Base-by-base conservation (phyloP, 2,888 invertebrate species). In the Chrysolina americana region DNA sequence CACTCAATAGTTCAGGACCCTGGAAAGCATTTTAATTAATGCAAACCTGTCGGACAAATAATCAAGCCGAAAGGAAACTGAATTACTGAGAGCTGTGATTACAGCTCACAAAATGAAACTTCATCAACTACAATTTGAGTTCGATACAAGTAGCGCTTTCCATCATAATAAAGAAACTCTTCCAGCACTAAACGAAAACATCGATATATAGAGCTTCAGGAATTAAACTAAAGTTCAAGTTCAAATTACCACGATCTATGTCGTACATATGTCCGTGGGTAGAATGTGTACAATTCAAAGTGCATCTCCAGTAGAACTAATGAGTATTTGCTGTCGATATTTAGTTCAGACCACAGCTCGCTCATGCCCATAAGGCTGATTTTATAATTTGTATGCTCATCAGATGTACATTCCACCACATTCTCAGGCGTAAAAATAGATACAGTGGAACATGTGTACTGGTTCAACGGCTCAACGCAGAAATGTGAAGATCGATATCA, bases 311-410 rank as follows among this genome's bases (percentile, higher is more conserved):
- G 59, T 59, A 28, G n/a, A 59, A 59, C 23, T 59, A 59, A 59
- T 59, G 28, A 59, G 59, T 59, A 28, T 59, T 64, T 36, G 64
- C 44, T 65, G 59, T 71, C 71, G 56, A 68, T 72, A 68, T 72
- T 63, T 50, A 56, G 65, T 23, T 50, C 71, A 50, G 50, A 23
- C 72, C 68, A 41, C 72, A 68, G 53, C 41, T 72, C 72, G 47
- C 63, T 72, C 68, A 23, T 63, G 62, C 63, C 72, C 72, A 64
- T 72, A 68, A 64, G 47, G 63, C 63, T 53, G 48, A 53, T 72
- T 72, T 72, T 68, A 72, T 72, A 72, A 68, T 72, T 63, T 72
- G 72, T 62, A 23, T 72, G 64, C 62, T 72, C 72, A 53, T 68
- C 59, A 36, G 59, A 59, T 59, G 59, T 28, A 10, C 59, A 23